phyloP scores from a whole-genome alignment of 2,797 vertebrate species.

The Balearica regulorum region DNA sequence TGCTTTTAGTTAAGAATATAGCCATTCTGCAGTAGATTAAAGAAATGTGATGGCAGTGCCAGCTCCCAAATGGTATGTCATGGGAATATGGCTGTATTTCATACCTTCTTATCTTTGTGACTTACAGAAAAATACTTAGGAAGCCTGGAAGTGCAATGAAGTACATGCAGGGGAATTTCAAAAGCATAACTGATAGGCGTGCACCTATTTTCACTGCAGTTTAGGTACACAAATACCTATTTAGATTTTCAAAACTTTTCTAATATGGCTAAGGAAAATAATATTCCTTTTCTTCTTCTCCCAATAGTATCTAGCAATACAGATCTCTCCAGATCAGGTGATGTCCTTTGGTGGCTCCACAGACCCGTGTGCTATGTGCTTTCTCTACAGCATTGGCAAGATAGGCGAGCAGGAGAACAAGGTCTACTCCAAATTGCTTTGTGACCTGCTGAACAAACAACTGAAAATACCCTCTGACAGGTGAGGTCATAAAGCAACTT shows the following conservation, averaged over 20 bases:
- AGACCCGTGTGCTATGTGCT: conserved; percentile 84
- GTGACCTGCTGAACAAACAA: conserved; percentile 82
- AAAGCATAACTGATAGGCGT: neutral
- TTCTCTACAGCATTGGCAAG: conserved; percentile 84
- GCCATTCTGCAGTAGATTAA: neutral
- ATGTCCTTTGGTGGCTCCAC: conserved; percentile 83
- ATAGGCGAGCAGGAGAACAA: conserved; percentile 79
- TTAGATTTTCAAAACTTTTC: neutral
- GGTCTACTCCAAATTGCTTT: conserved; percentile 81
- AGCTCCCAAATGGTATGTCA: neutral
- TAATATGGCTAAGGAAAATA: neutral
- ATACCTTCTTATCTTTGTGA: neutral
- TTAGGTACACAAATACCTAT: neutral
- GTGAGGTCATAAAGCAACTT: conserved; percentile 40
- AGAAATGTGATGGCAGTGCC: neutral
- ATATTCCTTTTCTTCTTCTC: neutral
- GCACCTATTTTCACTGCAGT: neutral
- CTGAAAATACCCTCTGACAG: conserved; percentile 80
- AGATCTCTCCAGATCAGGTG: conserved; percentile 80
- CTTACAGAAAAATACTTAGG: neutral
- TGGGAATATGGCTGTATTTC: neutral
- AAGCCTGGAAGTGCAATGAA: neutral
- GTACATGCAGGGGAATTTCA: neutral
- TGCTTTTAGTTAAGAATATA: neutral
- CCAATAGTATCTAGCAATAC: conserved; percentile 82